phyloP scores from a whole-genome alignment of 2,113 vertebrate species.

The Pimephales promelas region DNA sequence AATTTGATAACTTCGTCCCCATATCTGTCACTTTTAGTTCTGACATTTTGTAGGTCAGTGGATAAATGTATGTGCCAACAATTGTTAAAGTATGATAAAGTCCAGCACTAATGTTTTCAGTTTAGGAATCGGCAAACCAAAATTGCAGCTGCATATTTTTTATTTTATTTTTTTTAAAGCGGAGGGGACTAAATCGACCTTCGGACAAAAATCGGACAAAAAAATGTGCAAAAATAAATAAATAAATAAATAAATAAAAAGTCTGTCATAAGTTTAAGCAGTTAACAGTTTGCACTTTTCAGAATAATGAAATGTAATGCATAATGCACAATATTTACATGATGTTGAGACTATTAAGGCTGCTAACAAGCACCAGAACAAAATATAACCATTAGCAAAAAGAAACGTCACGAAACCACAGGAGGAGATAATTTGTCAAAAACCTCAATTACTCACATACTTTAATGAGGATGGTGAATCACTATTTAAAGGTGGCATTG shows the following conservation, averaged over 20 bases:
- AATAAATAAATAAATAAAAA: background rate
- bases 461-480: background rate
- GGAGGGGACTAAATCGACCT: background rate
- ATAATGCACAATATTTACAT: background rate
- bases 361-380: slow-evolving; percentile 2
- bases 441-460: slow-evolving; percentile 21
- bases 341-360: background rate
- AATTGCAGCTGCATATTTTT: background rate
- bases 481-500: background rate
- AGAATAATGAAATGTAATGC: background rate
- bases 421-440: background rate
- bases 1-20: background rate
- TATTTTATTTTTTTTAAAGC: background rate
- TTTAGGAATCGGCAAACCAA: background rate
- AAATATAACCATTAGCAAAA: background rate
- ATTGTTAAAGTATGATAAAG: background rate
- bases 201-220: background rate
- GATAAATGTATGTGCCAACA: background rate
- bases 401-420: background rate
- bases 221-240: background rate
- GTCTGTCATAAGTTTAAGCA: background rate
- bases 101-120: background rate
- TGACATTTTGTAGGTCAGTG: background rate
- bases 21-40: slow-evolving; percentile 2
- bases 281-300: background rate